phyloP scores from a whole-genome alignment of 2,888 invertebrate genomes.

The Hymenopus coronatus region DNA sequence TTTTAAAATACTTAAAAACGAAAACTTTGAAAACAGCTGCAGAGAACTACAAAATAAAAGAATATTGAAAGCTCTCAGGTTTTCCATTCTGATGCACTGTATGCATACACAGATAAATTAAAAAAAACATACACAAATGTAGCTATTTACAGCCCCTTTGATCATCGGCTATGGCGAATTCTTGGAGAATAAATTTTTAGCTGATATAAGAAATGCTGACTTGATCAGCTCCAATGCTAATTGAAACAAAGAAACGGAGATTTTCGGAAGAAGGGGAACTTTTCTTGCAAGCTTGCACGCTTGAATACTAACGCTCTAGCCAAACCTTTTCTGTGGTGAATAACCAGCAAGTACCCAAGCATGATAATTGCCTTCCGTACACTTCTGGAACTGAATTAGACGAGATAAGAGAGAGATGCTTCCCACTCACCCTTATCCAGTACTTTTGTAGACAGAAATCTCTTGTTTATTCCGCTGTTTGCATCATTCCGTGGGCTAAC shows the following conservation, averaged over 20 bases:
- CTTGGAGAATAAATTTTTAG: too few species aligned
- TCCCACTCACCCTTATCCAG: neutral
- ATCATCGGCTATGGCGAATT: too few species aligned
- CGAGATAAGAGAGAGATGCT: neutral
- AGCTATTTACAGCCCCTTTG: too few species aligned
- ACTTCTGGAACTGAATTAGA: neutral
- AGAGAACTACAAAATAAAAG: too few species aligned
- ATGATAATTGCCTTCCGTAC: neutral
- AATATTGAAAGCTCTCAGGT: too few species aligned
- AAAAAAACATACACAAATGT: too few species aligned
- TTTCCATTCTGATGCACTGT: too few species aligned
- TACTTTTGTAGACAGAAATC: neutral
- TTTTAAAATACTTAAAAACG: too few species aligned
- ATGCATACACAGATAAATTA: too few species aligned
- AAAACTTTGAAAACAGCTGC: too few species aligned
- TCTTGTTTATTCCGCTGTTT: neutral
- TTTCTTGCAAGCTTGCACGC: neutral
- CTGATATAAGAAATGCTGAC: neutral
- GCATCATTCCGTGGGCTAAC: too few species aligned
- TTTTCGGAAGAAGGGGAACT: neutral
- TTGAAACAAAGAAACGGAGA: neutral
- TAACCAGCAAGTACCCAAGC: neutral
- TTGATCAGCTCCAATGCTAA: neutral
- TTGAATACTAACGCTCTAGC: neutral
- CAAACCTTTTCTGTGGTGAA: neutral